These are phyloP conservation scores for Parnassius orleans DNA, from an alignment of 2,888 invertebrate genomes.

Conservation along the genomic window DNA sequence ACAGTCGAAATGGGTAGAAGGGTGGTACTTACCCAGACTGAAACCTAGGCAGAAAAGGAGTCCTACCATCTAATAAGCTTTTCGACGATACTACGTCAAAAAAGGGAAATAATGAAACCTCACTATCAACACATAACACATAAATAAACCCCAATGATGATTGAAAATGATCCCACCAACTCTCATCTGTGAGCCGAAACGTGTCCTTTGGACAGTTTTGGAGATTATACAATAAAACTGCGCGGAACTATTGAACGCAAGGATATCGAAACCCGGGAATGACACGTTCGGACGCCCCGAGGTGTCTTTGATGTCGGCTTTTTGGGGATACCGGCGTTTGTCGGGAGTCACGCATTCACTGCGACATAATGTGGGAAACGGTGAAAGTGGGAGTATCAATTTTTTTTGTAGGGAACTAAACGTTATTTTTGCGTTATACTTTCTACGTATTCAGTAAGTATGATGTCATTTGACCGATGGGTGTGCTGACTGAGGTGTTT, in stretches of 20 bases:
- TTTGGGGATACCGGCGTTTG: conserved; percentile 37
- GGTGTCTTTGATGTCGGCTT: conserved; percentile 37
- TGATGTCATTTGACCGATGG: no score
- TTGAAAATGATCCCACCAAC: conserved; percentile 8
- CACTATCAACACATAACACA: no score
- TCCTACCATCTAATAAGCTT: no score
- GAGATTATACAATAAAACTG: conserved; percentile 37
- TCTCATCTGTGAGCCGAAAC: conserved; percentile 20
- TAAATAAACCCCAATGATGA: background rate
- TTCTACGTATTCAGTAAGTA: no score
- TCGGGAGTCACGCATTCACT: conserved; percentile 41
- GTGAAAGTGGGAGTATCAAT: conserved; percentile 25
- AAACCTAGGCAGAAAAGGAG: no score
- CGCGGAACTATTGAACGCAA: conserved; percentile 36
- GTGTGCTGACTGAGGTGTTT: no score
- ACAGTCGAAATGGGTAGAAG: no score
- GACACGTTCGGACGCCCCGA: conserved; percentile 40
- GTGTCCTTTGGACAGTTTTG: conserved; percentile 27
- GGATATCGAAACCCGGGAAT: conserved; percentile 33
- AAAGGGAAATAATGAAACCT: no score
- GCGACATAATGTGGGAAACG: conserved; percentile 34
- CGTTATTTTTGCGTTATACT: no score
- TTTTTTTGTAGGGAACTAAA: background rate
- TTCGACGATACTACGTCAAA: no score
- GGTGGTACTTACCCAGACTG: no score